Evolutionary conservation across 2,797 vertebrate species (phyloP).

Genomic region (Adrianichthys oophorus): DNA sequence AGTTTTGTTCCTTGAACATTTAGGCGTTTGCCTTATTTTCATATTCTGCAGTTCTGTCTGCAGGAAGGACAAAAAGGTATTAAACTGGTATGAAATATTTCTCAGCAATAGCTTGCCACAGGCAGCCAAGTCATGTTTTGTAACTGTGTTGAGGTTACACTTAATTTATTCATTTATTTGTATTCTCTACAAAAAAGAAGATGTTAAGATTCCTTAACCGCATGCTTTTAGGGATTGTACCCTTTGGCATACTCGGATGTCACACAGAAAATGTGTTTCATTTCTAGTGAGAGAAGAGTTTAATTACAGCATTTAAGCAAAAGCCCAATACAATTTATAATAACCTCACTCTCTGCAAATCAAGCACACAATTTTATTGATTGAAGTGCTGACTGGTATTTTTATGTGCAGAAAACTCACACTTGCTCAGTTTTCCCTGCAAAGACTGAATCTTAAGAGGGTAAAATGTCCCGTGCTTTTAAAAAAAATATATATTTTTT

Average conservation of each 20-base stretch:
- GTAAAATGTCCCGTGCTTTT: too few relatives aligned
- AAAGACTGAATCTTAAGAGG: conserved; percentile 1
- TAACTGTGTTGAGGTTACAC: conserved; percentile 14
- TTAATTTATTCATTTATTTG: conserved; percentile 13
- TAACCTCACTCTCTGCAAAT: conserved; percentile 21
- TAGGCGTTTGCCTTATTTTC: too few relatives aligned
- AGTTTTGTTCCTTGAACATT: too few relatives aligned
- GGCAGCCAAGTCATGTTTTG: conserved; percentile 11
- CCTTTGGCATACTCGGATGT: conserved; percentile 15
- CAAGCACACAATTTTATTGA: conserved; percentile 13
- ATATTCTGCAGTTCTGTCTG: too few relatives aligned
- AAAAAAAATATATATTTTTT: neutral
- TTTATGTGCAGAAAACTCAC: conserved; percentile 12
- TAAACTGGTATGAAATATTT: conserved; percentile 4
- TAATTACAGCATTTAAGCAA: conserved; percentile 17
- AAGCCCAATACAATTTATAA: conserved; percentile 23
- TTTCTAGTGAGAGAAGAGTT: conserved; percentile 16
- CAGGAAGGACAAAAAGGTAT: conserved; percentile 3
- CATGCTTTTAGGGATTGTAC: conserved; percentile 1
- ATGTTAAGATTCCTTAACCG: conserved; percentile 1
- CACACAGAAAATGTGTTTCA: conserved; percentile 8
- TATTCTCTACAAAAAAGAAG: conserved; percentile 8
- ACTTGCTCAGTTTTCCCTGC: conserved; percentile 4
- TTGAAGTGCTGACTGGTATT: conserved; percentile 15
- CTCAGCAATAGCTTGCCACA: neutral